These are phyloP conservation scores for Cosmopolites sordidus DNA, from an alignment of 2,888 invertebrate species.

Conservation along the genomic window DNA sequence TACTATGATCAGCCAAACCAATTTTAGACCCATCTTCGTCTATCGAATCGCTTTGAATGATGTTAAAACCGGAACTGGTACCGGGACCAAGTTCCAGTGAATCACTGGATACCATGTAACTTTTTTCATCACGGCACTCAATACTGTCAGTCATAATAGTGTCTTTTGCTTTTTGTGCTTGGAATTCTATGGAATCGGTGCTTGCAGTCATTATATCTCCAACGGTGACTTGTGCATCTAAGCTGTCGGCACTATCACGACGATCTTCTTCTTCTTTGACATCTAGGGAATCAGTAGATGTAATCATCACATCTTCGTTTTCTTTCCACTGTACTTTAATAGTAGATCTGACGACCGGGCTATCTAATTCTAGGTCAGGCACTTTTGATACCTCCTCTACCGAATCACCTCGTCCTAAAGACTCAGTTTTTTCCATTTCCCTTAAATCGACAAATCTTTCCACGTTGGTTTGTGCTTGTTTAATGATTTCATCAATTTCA, in stretches of 20 bases:
- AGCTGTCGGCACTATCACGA: slow-evolving; percentile 63
- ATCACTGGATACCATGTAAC: slow-evolving; percentile 51
- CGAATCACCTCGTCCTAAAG: slow-evolving; percentile 52
- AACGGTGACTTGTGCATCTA: slow-evolving; percentile 57
- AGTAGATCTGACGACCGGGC: slow-evolving; percentile 42
- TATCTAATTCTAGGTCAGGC: slow-evolving; percentile 53
- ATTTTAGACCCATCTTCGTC: slow-evolving; percentile 49
- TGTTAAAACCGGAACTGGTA: slow-evolving; percentile 37
- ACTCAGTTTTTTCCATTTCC: slow-evolving; percentile 56
- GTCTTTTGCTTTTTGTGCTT: slow-evolving; percentile 42
- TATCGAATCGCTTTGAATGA: slow-evolving; percentile 48
- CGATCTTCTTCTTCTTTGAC: slow-evolving; percentile 49
- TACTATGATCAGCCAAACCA: slow-evolving; percentile 46
- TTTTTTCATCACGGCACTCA: slow-evolving; percentile 47
- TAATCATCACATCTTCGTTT: slow-evolving; percentile 54
- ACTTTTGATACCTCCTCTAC: slow-evolving; percentile 53
- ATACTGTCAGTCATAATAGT: slow-evolving; percentile 57
- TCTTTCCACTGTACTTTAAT: slow-evolving; percentile 48
- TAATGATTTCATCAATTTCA: slow-evolving; percentile 65
- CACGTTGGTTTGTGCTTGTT: slow-evolving; percentile 63
- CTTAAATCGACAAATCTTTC: slow-evolving; percentile 58
- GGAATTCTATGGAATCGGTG: slow-evolving; percentile 54
- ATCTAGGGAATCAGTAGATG: slow-evolving; percentile 63
- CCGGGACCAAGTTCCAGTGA: slow-evolving; percentile 48
- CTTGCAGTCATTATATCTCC: slow-evolving; percentile 56